Percentiles rank a stretch among this genome's conserved stretches.
These are phyloP conservation scores for Thrips palmi DNA, from an alignment of 1,140 invertebrate species.

Conservation along the genomic window DNA sequence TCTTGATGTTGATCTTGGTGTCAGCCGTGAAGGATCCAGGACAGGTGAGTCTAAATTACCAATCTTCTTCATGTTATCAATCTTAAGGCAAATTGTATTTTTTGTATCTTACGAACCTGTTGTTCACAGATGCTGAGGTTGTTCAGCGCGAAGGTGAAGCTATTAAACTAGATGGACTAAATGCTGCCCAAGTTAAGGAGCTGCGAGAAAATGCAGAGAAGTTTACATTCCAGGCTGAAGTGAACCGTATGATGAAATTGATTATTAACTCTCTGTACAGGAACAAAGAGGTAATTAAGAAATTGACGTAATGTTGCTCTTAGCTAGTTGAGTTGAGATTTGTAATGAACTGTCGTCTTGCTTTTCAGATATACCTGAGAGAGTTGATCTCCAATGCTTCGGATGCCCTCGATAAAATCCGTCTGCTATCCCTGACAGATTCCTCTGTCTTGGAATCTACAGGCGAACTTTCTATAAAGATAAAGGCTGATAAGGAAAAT, in stretches of 20 bases:
- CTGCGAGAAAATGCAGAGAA: slow-evolving; percentile 82
- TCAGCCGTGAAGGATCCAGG: slow-evolving; percentile 59
- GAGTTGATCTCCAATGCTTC: slow-evolving; percentile 96
- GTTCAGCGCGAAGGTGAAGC: slow-evolving; percentile 85
- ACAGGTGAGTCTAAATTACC: slow-evolving; percentile 39
- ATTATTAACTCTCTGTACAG: slow-evolving; percentile 97
- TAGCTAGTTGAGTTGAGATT: neutral
- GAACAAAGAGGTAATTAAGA: slow-evolving; percentile 73
- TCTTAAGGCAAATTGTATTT: slow-evolving; percentile 4
- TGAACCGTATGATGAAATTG: slow-evolving; percentile 98
- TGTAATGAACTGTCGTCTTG: slow-evolving; percentile 8
- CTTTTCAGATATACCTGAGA: slow-evolving; percentile 74
- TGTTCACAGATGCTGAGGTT: slow-evolving; percentile 49
- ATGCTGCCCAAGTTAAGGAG: slow-evolving; percentile 85
- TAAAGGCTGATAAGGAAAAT: slow-evolving; percentile 94
- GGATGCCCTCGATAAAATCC: slow-evolving; percentile 88
- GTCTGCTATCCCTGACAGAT: slow-evolving; percentile 81
- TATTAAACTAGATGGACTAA: slow-evolving; percentile 89
- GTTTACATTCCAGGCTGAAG: slow-evolving; percentile 88
- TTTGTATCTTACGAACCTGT: no score
- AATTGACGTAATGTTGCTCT: neutral
- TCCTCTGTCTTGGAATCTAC: slow-evolving; percentile 55
- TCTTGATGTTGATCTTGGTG: slow-evolving; percentile 57
- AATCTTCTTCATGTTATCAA: slow-evolving; percentile 5
- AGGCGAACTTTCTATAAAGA: slow-evolving; percentile 74